Evolutionary conservation across 92 coral and sea anemone species (phyloP), one percentile per base, ranked within the genome.

Genomic region (Palythoa grandis): DNA sequence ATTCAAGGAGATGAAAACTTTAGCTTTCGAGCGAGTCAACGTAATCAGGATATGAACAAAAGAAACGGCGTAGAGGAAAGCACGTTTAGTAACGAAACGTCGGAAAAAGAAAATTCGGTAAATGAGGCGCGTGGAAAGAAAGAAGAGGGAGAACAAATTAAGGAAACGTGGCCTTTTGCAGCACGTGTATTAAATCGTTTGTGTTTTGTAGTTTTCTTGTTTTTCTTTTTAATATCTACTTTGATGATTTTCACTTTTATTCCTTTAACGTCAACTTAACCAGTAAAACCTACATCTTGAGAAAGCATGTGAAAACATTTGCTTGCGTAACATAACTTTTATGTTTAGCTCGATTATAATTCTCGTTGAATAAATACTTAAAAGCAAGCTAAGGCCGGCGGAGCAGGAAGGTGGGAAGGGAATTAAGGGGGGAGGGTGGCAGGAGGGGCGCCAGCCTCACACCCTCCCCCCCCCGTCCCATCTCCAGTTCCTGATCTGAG

Each of bases 131-230:
- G 15, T 7, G 72, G 37, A 68, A 68, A 7, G 13, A 37, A 68
- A 24, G 38, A 68, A 7, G 72, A 12, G 4, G 35, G 13, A 7
- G 72, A 20, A 2, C 15, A 68, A 14, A 20, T 12, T 1, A 68
- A 5, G 15, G 40, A 68, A 3, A 11, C 20, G 38, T 68, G 72
- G 72, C 2, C 40, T 7, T 68, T 68, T 24, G 14, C 38, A 2
- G 72, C 72, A 20, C 72, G 72, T 14, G 72, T 68, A 2, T 68
- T 68, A 68, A 68, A 68, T 24, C 72, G 72, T 68, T 9, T 25
- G 23, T 68, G 20, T 24, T 25, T 68, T 23, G 35, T 23, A 12
- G 12, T 68, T 24, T 68, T 67, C 39, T 7, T 67, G n/a, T 67
- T 25, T 25, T n/a, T 25, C 72, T 68, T 37, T 23, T 6, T 24